Evolutionary conservation across 2,797 vertebrate genomes (phyloP).

Genomic region (Iguana delicatissima): DNA sequence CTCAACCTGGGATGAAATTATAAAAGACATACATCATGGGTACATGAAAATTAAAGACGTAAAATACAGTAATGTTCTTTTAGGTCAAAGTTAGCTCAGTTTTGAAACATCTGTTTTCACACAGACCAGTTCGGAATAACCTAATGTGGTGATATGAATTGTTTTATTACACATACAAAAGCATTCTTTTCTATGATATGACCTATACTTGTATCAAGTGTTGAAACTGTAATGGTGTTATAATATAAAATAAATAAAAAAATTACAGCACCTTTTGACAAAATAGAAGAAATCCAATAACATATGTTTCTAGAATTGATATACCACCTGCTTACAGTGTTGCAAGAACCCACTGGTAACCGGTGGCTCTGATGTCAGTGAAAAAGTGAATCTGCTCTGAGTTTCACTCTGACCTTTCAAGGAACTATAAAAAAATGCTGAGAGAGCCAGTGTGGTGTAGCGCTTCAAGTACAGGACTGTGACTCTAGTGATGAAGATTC

Average conservation of each 20-base stretch:
- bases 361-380: too few relatives aligned
- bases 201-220: background rate
- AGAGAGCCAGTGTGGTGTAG: too few relatives aligned
- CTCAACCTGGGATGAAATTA: constrained; percentile 31
- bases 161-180: background rate
- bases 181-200: background rate
- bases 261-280: background rate
- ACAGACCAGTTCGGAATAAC: background rate
- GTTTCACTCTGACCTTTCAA: too few relatives aligned
- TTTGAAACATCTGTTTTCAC: background rate
- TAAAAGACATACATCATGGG: constrained; percentile 29
- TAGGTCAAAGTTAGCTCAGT: background rate
- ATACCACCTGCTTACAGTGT: background rate
- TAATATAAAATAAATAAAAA: background rate
- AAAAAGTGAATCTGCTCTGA: too few relatives aligned
- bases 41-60: constrained; percentile 11
- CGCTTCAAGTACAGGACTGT: too few relatives aligned
- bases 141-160: background rate
- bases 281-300: constrained; percentile 5
- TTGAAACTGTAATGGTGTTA: background rate
- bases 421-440: too few relatives aligned
- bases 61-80: background rate
- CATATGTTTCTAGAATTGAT: constrained; percentile 20
- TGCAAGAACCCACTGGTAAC: too few relatives aligned
- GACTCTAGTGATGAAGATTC: too few relatives aligned